Evolutionary conservation across 2,797 vertebrate species (phyloP).

Genomic region (Coendou prehensilis): DNA sequence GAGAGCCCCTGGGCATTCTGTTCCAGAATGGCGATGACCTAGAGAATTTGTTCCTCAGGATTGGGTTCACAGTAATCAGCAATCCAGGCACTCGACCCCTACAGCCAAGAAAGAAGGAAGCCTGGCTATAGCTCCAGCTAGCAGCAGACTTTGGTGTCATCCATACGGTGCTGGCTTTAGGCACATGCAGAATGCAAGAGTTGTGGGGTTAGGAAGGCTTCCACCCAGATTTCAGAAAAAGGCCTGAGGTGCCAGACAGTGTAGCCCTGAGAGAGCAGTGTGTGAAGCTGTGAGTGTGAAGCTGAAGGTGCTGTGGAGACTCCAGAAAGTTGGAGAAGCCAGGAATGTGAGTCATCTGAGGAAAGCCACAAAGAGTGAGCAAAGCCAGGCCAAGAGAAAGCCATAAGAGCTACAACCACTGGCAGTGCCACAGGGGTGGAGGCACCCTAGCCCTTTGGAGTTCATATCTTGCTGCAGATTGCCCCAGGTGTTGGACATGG

Average conservation of each 20-base stretch:
- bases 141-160: neutral
- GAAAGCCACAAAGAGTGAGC: neutral
- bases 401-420: neutral
- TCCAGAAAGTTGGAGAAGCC: neutral
- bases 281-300: neutral
- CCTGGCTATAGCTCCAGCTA: neutral
- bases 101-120: neutral
- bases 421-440: neutral
- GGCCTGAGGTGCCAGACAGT: neutral
- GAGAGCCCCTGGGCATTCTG: neutral
- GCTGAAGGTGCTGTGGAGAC: neutral
- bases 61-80: neutral
- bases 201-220: neutral
- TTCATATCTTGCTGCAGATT: neutral
- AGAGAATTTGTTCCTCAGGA: neutral
- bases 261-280: neutral
- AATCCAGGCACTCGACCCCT: neutral
- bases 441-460: neutral
- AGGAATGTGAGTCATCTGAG: neutral
- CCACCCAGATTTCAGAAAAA: neutral
- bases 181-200: neutral
- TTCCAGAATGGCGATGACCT: neutral
- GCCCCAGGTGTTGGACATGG: neutral
- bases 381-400: neutral
- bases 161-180: neutral